These are phyloP conservation scores for Drosophila nigromelanica DNA, from an alignment of 1,140 invertebrate genomes.

Conservation along the genomic window DNA sequence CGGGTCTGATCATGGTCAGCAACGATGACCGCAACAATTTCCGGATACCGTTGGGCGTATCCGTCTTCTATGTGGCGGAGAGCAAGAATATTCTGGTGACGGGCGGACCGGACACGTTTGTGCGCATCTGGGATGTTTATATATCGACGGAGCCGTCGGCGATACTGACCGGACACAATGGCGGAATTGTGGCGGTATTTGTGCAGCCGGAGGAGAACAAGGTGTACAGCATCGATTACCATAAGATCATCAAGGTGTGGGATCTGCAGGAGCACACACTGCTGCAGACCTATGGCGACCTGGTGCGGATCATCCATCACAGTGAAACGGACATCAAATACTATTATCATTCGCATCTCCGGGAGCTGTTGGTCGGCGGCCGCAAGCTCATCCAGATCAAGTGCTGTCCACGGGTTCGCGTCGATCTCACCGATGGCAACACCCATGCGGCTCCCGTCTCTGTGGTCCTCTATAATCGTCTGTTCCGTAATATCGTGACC, in stretches of 20 bases:
- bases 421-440: conserved; percentile 88
- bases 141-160: conserved; percentile 87
- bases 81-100: conserved; percentile 87
- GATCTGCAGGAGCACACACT: conserved; percentile 85
- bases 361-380: conserved; percentile 87
- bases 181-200: conserved; percentile 87
- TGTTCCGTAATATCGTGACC: conserved; percentile 88
- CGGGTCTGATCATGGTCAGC: conserved; percentile 64
- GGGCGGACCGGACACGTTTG: conserved; percentile 89
- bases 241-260: conserved; percentile 90
- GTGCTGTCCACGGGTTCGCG: conserved; percentile 86
- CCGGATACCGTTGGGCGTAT: conserved; percentile 84
- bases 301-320: conserved; percentile 85
- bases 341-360: conserved; percentile 87
- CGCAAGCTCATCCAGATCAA: conserved; percentile 86
- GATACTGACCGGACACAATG: conserved; percentile 88
- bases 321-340: conserved; percentile 86
- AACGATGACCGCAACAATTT: conserved; percentile 65
- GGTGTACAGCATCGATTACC: conserved; percentile 88
- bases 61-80: conserved; percentile 86
- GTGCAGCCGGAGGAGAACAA: conserved; percentile 89
- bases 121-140: conserved; percentile 91
- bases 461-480: conserved; percentile 88
- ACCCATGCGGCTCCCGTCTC: conserved; percentile 88
- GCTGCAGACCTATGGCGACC: conserved; percentile 86